phyloP scores from a whole-genome alignment of 1,140 invertebrate species.

The Lanistes nyassanus region DNA sequence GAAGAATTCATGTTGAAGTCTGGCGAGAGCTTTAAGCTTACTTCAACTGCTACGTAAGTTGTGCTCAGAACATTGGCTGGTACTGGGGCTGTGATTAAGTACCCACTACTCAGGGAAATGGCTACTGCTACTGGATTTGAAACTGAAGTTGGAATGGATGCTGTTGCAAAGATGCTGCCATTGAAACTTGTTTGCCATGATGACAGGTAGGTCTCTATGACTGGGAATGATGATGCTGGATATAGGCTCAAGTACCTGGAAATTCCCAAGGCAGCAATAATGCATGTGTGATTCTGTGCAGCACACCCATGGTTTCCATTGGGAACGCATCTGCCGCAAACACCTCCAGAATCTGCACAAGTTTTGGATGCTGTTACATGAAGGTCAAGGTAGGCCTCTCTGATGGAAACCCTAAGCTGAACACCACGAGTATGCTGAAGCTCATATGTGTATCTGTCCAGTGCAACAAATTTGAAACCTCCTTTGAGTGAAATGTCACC shows the following conservation, averaged over 20 bases:
- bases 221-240: neutral
- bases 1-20: constrained; percentile 11
- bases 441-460: constrained; percentile 17
- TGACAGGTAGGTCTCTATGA: constrained; percentile 2
- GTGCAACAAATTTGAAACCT: constrained; percentile 5
- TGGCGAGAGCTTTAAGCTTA: constrained; percentile 17
- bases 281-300: neutral
- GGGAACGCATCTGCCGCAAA: constrained; percentile 20
- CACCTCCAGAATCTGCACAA: neutral
- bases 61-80: neutral
- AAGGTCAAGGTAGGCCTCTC: constrained; percentile 23
- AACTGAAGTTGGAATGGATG: neutral
- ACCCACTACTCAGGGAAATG: constrained; percentile 3
- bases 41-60: neutral
- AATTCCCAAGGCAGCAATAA: constrained; percentile 6
- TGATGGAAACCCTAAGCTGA: neutral
- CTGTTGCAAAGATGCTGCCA: constrained; percentile 11
- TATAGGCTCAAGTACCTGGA: neutral
- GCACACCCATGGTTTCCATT: neutral
- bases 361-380: constrained; percentile 4
- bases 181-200: constrained; percentile 6
- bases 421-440: neutral
- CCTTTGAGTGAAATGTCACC: neutral
- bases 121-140: neutral
- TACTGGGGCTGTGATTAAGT: constrained; percentile 1